These are phyloP conservation scores for Rapana venosa DNA, from an alignment of 2,888 invertebrate species.

Conservation along the genomic window DNA sequence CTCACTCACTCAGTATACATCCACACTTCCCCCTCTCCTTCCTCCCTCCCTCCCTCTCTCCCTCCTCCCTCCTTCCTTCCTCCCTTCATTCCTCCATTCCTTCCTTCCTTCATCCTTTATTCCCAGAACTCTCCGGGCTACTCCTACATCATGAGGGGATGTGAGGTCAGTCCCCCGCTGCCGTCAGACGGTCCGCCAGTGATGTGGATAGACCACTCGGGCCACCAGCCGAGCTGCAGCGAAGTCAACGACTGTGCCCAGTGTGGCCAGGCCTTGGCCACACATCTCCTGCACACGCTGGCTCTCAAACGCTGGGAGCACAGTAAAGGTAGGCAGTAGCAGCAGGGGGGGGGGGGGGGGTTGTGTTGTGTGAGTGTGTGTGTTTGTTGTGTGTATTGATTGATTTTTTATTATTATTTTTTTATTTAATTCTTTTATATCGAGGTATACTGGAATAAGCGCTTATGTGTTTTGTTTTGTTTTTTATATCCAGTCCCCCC, in stretches of 20 bases:
- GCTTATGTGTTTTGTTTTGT: no score
- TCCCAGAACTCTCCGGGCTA: constrained; percentile 4
- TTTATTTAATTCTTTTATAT: no score
- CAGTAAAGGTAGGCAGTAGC: background rate
- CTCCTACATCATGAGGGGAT: constrained; percentile 11
- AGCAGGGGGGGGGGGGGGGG: no score
- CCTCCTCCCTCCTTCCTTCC: background rate
- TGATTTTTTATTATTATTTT: no score
- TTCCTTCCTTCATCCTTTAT: background rate
- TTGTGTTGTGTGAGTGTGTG: no score
- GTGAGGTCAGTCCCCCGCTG: constrained; percentile 31
- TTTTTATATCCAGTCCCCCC: no score
- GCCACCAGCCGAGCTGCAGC: background rate
- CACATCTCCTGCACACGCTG: background rate
- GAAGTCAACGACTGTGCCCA: constrained; percentile 26
- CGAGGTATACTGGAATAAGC: no score
- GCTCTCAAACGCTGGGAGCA: background rate
- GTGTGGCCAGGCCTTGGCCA: constrained; percentile 22
- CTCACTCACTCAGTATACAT: no score
- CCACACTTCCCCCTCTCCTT: background rate
- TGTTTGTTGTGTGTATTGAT: no score
- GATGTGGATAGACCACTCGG: constrained; percentile 23
- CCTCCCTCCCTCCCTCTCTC: background rate
- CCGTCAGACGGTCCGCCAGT: constrained; percentile 27
- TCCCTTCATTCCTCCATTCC: background rate